Evolutionary conservation across 2,797 vertebrate genomes (phyloP).

Genomic region (Tachyglossus aculeatus): DNA sequence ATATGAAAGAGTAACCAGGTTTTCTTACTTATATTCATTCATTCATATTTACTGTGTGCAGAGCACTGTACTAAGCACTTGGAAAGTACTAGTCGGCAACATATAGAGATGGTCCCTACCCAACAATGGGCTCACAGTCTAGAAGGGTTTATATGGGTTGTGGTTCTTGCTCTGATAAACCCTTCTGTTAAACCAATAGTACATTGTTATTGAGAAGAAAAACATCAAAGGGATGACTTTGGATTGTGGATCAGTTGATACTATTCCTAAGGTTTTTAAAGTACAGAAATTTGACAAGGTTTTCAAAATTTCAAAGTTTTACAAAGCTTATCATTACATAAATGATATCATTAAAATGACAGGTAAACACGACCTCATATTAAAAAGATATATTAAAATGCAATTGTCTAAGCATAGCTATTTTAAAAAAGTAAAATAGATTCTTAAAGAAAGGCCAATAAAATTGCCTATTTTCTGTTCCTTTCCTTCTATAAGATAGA

Average conservation of each 20-base stretch:
- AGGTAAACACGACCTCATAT: neutral
- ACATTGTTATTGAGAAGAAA: slow-evolving; percentile 4
- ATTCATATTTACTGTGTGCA: too few relatives aligned
- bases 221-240: slow-evolving; percentile 16
- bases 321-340: too few relatives aligned
- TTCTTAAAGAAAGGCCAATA: too few relatives aligned
- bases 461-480: too few relatives aligned
- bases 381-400: neutral
- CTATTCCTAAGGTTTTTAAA: neutral
- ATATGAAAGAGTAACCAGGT: slow-evolving; percentile 12
- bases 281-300: neutral
- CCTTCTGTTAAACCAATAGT: neutral
- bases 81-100: too few relatives aligned
- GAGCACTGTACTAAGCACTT: too few relatives aligned
- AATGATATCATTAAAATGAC: neutral
- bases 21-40: slow-evolving; percentile 4
- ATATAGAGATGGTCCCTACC: too few relatives aligned
- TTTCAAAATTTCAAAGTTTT: neutral
- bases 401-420: neutral
- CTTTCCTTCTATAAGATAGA: too few relatives aligned
- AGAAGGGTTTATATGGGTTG: slow-evolving; percentile 11
- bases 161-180: slow-evolving; percentile 4
- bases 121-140: too few relatives aligned
- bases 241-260: neutral
- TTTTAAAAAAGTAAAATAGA: too few relatives aligned